Evolutionary conservation across 1,140 invertebrate genomes (phyloP).

Genomic region (Sminthurinus signatus): DNA sequence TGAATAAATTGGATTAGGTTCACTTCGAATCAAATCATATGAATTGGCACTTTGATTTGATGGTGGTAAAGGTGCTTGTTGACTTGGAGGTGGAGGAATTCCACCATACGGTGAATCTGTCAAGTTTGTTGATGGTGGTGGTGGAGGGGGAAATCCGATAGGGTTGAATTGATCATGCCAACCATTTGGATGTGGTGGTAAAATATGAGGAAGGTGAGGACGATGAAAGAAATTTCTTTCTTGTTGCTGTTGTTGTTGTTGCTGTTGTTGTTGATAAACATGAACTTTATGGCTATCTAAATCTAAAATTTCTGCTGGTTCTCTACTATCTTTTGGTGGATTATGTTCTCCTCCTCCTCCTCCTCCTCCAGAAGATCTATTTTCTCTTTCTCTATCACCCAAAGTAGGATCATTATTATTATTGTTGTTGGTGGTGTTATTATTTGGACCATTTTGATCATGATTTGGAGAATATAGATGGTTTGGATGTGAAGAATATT

Average conservation of each 20-base stretch:
- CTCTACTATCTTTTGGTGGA: constrained; percentile 46
- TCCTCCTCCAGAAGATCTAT: not conserved
- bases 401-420: not conserved
- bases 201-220: constrained; percentile 34
- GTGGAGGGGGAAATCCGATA: constrained; percentile 11
- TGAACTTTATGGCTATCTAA: constrained; percentile 81
- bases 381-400: not conserved
- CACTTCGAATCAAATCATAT: constrained; percentile 2
- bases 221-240: constrained; percentile 38
- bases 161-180: constrained; percentile 18
- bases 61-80: no score
- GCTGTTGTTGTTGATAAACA: constrained; percentile 45
- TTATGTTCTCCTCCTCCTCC: not conserved
- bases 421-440: not conserved
- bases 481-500: constrained; percentile 3
- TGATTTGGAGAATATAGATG: constrained; percentile 7
- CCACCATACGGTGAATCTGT: constrained; percentile 8
- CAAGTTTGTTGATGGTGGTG: not conserved
- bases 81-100: constrained; percentile 11
- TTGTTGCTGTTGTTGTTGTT: constrained; percentile 44
- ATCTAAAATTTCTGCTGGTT: constrained; percentile 72
- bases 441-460: not conserved
- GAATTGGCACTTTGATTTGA: not conserved
- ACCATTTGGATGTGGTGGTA: constrained; percentile 26
- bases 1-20: not conserved